These are phyloP conservation scores for Drepana falcataria DNA, from an alignment of 2,888 invertebrate genomes.

Conservation along the genomic window DNA sequence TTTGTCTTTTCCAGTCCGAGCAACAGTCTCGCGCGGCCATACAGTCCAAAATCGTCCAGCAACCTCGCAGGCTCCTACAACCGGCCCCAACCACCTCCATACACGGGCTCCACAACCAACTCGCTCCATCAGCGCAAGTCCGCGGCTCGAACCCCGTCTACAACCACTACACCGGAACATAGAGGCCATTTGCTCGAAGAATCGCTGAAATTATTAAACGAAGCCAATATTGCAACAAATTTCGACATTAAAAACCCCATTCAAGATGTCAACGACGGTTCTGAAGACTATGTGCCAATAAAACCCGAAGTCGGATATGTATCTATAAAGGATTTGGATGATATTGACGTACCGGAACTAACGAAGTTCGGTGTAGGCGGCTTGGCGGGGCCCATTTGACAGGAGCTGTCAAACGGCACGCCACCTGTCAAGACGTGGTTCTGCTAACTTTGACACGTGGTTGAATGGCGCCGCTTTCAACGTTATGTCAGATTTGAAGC, in stretches of 20 bases:
- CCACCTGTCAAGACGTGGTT: conserved; percentile 75
- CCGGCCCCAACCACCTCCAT: conserved; percentile 71
- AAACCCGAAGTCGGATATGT: conserved; percentile 32
- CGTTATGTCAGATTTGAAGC: not conserved
- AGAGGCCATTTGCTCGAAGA: conserved; percentile 61
- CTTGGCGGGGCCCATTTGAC: conserved; percentile 56
- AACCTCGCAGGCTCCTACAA: conserved; percentile 66
- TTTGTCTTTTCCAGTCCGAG: conserved; percentile 65
- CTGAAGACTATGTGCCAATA: conserved; percentile 66
- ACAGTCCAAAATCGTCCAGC: conserved; percentile 67
- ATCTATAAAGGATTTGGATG: conserved; percentile 48
- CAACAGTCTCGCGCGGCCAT: conserved; percentile 73
- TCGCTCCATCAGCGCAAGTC: conserved; percentile 59
- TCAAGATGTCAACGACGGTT: conserved; percentile 53
- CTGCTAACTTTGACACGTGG: conserved; percentile 35
- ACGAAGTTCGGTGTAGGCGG: conserved; percentile 52
- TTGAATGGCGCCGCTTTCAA: not conserved
- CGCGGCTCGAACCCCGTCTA: conserved; percentile 39
- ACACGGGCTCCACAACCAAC: conserved; percentile 55
- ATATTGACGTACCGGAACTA: conserved; percentile 59
- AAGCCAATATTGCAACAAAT: conserved; percentile 61
- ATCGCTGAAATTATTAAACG: conserved; percentile 65
- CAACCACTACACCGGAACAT: conserved; percentile 49
- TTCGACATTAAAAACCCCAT: conserved; percentile 60
- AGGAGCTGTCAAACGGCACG: conserved; percentile 49